These are phyloP conservation scores for Pristionchus mayeri DNA, from an alignment of 2,888 invertebrate genomes.

Conservation along the genomic window DNA sequence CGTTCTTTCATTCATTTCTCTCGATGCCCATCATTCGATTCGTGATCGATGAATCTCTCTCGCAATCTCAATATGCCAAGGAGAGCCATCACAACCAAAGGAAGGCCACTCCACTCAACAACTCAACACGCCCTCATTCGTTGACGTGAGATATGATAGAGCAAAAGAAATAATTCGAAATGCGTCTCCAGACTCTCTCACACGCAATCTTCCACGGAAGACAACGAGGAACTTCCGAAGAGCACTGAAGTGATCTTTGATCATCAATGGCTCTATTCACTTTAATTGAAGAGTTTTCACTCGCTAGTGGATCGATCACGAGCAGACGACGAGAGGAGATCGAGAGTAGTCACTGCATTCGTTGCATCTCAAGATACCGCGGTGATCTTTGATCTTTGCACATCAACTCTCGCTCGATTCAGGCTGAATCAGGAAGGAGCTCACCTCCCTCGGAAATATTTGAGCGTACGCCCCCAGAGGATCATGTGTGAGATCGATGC, in stretches of 20 bases:
- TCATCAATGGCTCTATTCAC: background rate
- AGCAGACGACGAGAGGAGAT: background rate
- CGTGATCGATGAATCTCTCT: background rate
- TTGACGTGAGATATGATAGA: background rate
- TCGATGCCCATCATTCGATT: background rate
- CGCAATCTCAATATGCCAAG: background rate
- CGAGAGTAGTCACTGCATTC: background rate
- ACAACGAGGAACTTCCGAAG: background rate
- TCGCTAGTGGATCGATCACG: background rate
- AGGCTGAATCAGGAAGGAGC: background rate
- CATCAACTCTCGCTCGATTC: background rate
- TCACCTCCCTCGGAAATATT: background rate
- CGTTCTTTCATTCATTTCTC: background rate
- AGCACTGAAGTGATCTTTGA: background rate
- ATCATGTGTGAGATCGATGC: background rate
- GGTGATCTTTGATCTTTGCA: slow-evolving; percentile 14
- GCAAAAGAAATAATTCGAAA: too few species aligned
- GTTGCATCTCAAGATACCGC: background rate
- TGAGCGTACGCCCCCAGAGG: background rate
- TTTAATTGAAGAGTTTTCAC: background rate
- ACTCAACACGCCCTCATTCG: background rate
- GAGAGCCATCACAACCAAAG: background rate
- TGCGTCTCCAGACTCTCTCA: background rate
- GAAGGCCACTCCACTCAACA: background rate
- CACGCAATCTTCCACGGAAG: background rate